These are phyloP conservation scores for Lophochroa leadbeateri DNA, from an alignment of 2,113 vertebrate genomes.

Conservation along the genomic window DNA sequence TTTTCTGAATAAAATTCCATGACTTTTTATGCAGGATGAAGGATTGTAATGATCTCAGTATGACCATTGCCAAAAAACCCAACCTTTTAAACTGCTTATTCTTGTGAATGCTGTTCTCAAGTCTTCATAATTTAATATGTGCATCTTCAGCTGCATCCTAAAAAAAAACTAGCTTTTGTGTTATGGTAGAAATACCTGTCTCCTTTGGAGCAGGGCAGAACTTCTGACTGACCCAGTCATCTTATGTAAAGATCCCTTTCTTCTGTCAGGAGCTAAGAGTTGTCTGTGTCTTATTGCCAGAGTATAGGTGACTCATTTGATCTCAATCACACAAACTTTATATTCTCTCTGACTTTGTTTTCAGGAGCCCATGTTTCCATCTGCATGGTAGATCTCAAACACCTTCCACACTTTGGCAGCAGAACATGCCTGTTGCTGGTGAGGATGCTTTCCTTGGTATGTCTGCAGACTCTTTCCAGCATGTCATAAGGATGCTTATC, in stretches of 20 bases:
- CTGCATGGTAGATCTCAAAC: neutral
- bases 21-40: neutral
- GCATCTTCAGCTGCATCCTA: neutral
- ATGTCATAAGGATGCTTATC: neutral
- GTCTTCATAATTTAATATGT: neutral
- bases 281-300: neutral
- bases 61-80: neutral
- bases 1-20: constrained; percentile 38
- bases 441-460: neutral
- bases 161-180: neutral
- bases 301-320: neutral
- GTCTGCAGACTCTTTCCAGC: neutral
- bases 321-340: neutral
- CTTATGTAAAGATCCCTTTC: neutral
- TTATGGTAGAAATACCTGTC: neutral
- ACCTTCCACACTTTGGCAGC: neutral
- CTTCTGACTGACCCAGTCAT: neutral
- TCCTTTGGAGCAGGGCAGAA: neutral
- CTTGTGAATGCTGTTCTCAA: neutral
- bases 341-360: neutral
- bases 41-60: neutral
- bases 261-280: neutral
- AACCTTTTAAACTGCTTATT: neutral
- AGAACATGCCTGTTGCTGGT: rapidly evolving
- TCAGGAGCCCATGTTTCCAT: neutral